Percentiles rank a stretch among this genome's conserved stretches.
Conservation (phyloP, 2,888 invertebrate species). For the Acrobasis consociella region DNA sequence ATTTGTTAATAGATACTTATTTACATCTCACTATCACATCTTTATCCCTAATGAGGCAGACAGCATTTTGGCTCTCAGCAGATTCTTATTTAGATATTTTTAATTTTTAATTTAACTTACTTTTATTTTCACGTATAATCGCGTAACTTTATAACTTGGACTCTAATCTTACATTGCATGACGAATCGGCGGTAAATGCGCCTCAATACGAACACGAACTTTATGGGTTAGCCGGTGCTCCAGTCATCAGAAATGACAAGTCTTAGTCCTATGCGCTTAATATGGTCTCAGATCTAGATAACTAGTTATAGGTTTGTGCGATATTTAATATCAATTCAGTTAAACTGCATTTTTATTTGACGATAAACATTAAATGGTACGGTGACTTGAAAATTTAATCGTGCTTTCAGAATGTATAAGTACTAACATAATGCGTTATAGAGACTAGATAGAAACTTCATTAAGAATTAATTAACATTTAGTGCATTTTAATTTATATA, state of each 20-base stretch:
- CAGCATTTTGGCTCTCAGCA: too few relatives aligned
- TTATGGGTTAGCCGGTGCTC: neutral
- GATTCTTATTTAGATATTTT: too few relatives aligned
- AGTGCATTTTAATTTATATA: too few relatives aligned
- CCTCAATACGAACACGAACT: slow-evolving; percentile 6
- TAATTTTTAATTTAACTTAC: too few relatives aligned
- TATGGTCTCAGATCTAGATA: neutral
- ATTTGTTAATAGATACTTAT: too few relatives aligned
- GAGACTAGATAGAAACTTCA: neutral
- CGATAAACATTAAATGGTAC: neutral
- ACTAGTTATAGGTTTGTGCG: neutral
- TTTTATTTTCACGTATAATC: neutral
- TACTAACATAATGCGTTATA: neutral
- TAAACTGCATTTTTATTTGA: neutral
- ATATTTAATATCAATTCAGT: neutral
- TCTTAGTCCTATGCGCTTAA: slow-evolving; percentile 3
- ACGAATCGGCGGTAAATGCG: slow-evolving; percentile 14
- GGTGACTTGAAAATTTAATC: neutral
- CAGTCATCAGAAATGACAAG: slow-evolving; percentile 12
- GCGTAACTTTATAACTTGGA: slow-evolving; percentile 5
- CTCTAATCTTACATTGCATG: neutral
- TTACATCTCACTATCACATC: too few relatives aligned
- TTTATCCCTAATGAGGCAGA: too few relatives aligned
- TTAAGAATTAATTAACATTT: neutral
- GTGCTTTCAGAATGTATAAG: neutral